Base-by-base conservation (phyloP, 2,888 invertebrate species). In the Hoplodrina blanda region DNA sequence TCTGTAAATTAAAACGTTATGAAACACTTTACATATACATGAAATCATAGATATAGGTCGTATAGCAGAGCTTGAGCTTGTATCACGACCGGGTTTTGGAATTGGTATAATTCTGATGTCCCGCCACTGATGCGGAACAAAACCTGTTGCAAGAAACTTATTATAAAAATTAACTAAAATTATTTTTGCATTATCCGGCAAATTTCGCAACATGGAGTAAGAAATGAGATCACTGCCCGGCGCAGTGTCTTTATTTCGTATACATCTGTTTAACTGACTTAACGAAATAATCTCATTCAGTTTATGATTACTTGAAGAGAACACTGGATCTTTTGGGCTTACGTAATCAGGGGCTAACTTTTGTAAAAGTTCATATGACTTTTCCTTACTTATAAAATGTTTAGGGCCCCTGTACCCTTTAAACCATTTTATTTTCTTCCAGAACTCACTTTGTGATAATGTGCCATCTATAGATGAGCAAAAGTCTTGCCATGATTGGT, bases 21-120 rank as follows among this genome's bases (percentile, higher is more conserved):
- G 61, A 19, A 61, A 61, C 0, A 19, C 50, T 50, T 50, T 61
- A 8, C 61, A 60, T n/a, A 60, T 4, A 17, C 60, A 60, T 17
- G 60, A 60, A 6, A 60, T 49, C 60, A 60, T 60, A 5, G 60
- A 6, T 49, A 60, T 60, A 13, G 49, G 60, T 7, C 49, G 49
- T n/a, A 60, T 17, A n/a, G 41, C 20, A 20, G 20, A 15, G 8
- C 20, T 4, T 7, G 57, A 41, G 15, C 20, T 20, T 0, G 57
- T 41, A 8, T 57, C 20, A 57, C 57, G 57, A 8, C 17, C 41
- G 44, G 57, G 60, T 30, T 60, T 60, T n/a, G 60, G 49, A 4
- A 60, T 60, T 11, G 60, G 60, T 6, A 60, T 30, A 30, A 60
- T n/a, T 20, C 25, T 60, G n/a, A 60, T 49, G 49, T 60, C 59